Conservation (phyloP, 2,888 invertebrate genomes). For the Leucophenga maculata region DNA sequence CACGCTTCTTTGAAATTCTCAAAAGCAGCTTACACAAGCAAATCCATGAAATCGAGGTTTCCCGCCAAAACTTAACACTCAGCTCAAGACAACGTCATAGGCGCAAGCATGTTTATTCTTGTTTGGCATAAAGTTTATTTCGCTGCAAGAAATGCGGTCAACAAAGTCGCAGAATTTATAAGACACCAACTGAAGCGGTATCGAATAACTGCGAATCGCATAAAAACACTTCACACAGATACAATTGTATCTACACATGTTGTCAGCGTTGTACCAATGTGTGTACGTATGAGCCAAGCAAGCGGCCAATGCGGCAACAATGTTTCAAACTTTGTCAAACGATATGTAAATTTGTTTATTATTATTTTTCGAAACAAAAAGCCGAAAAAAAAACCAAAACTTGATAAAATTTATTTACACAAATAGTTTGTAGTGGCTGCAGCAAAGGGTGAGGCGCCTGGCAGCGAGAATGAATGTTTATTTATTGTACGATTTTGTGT, state of each 20-base stretch:
- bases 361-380: slow-evolving; percentile 26
- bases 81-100: background rate
- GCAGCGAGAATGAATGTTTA: slow-evolving; percentile 50
- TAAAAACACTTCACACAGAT: background rate
- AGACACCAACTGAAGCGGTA: background rate
- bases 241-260: background rate
- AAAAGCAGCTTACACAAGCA: no score
- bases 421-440: background rate
- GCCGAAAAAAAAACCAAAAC: background rate
- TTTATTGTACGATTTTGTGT: slow-evolving; percentile 60
- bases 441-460: background rate
- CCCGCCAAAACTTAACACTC: background rate
- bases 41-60: background rate
- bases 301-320: slow-evolving; percentile 44
- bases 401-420: slow-evolving; percentile 3
- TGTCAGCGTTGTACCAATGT: background rate
- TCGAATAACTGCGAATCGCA: background rate
- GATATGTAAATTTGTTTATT: slow-evolving; percentile 62
- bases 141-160: slow-evolving; percentile 1
- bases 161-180: slow-evolving; percentile 5
- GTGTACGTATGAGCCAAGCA: background rate
- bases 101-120: background rate
- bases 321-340: slow-evolving; percentile 58
- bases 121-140: background rate
- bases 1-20: no score